phyloP scores from a whole-genome alignment of 2,888 invertebrate genomes.

The Ceramica pisi region DNA sequence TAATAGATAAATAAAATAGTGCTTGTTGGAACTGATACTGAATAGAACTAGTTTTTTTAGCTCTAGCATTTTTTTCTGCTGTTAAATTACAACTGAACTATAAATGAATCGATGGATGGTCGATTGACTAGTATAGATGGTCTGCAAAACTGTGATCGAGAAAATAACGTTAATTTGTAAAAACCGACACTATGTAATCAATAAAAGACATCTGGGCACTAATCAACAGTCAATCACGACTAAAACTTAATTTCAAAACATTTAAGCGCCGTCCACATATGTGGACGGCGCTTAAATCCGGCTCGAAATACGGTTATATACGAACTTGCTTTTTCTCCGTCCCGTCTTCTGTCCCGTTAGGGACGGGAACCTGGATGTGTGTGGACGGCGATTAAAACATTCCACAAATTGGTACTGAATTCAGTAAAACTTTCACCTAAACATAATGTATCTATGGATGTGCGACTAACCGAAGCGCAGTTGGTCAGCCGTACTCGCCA shows the following conservation, averaged over 20 bases:
- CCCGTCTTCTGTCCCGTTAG: too few species aligned
- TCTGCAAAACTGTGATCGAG: too few species aligned
- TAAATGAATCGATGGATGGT: background rate
- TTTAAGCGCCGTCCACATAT: too few species aligned
- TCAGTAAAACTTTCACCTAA: slow-evolving; percentile 3
- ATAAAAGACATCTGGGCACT: background rate
- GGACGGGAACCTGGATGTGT: too few species aligned
- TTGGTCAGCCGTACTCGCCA: slow-evolving; percentile 75
- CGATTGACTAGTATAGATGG: too few species aligned
- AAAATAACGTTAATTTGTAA: background rate
- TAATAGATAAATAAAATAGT: background rate
- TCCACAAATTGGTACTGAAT: background rate
- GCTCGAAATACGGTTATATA: too few species aligned
- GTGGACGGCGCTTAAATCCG: too few species aligned
- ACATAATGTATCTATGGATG: slow-evolving; percentile 54
- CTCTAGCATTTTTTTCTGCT: background rate
- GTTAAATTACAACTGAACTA: background rate
- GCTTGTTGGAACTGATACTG: background rate
- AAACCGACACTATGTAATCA: background rate
- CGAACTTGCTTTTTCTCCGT: too few species aligned
- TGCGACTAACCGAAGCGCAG: slow-evolving; percentile 71
- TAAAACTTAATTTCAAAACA: background rate
- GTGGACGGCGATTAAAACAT: too few species aligned
- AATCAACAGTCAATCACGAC: background rate
- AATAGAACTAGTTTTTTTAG: background rate